These are phyloP conservation scores for Pachypanchax playfairii DNA, from an alignment of 2,113 vertebrate genomes.

Conservation along the genomic window DNA sequence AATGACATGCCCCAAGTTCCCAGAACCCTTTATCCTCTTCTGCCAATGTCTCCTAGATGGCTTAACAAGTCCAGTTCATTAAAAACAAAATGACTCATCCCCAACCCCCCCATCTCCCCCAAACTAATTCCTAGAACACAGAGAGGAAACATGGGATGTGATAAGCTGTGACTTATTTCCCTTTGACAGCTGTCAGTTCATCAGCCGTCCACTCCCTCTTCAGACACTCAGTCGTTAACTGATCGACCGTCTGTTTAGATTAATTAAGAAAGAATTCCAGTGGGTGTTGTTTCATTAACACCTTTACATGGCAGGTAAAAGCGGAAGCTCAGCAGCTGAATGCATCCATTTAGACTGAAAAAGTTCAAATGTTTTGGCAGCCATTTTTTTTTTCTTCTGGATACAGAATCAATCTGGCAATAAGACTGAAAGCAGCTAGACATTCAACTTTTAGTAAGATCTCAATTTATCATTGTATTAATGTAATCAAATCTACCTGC, in stretches of 20 bases:
- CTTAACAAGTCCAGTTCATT: conserved; percentile 69
- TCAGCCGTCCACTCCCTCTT: conserved; percentile 41
- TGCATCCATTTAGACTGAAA: neutral
- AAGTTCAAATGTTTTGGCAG: conserved; percentile 12
- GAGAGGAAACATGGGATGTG: conserved; percentile 41
- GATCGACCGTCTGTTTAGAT: conserved; percentile 43
- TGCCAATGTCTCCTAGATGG: conserved; percentile 51
- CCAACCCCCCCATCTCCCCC: too few relatives aligned
- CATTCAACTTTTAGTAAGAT: neutral
- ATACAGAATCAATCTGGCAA: neutral
- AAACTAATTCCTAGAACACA: conserved; percentile 33
- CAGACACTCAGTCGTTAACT: conserved; percentile 45
- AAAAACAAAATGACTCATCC: conserved; percentile 53
- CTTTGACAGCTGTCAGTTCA: conserved; percentile 72
- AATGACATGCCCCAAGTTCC: conserved; percentile 44
- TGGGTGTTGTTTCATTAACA: neutral
- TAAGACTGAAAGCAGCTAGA: neutral
- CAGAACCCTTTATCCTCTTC: conserved; percentile 41
- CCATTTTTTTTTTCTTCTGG: neutral
- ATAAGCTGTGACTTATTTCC: conserved; percentile 68
- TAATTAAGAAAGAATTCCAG: conserved; percentile 27
- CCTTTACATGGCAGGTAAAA: conserved; percentile 18
- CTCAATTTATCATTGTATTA: neutral
- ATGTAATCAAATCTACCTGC: neutral
- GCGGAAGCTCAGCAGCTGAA: neutral